Percentiles rank a stretch among this genome's conserved stretches.
Conservation (phyloP, 2,888 invertebrate genomes). For the Cantharis rustica region DNA sequence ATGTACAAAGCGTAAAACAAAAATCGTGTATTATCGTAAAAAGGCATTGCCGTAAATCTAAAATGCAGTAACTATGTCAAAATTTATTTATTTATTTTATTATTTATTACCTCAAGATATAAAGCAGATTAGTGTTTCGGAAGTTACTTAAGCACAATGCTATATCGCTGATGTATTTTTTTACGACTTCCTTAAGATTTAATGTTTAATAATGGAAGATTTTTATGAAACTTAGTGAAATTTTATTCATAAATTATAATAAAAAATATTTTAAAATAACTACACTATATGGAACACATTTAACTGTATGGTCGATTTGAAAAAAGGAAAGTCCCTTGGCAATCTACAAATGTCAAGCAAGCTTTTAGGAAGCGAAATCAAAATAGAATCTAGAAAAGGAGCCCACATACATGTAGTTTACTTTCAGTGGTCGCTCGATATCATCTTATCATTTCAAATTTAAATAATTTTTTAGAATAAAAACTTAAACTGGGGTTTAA, state of each 20-base stretch:
- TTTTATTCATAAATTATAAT: neutral
- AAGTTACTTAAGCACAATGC: neutral
- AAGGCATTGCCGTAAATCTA: conserved; percentile 15
- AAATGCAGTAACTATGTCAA: neutral
- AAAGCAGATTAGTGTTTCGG: neutral
- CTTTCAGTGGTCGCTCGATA: neutral
- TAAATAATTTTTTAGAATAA: neutral
- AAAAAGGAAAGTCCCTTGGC: neutral
- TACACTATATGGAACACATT: neutral
- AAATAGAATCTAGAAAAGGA: neutral
- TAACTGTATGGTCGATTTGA: neutral
- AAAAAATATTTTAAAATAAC: neutral
- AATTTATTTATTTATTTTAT: neutral
- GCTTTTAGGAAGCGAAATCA: neutral
- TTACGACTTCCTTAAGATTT: neutral
- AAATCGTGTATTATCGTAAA: conserved; percentile 30
- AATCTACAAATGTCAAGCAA: neutral
- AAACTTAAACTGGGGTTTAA: neutral
- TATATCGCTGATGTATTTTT: neutral
- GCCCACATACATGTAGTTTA: neutral
- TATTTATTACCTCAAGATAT: neutral
- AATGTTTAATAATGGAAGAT: neutral
- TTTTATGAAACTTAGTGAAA: neutral
- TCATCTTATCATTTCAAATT: neutral
- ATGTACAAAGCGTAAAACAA: conserved; percentile 28